Base-by-base conservation (phyloP, 1,140 invertebrate species). In the Drusus annulatus region DNA sequence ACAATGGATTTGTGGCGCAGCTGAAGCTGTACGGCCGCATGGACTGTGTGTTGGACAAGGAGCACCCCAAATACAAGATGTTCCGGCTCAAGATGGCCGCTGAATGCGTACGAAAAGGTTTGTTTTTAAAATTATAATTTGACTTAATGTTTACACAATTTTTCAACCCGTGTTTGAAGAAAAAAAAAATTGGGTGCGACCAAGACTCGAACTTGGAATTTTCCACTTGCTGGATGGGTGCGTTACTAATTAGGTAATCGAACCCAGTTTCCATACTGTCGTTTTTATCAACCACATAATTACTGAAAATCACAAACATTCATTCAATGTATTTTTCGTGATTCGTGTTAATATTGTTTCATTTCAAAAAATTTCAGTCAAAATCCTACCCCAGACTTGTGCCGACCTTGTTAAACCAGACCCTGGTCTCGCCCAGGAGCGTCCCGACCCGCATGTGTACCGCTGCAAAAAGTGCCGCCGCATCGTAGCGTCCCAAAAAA, bases 381-480 rank as follows among this genome's bases (percentile, higher is more conserved):
- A 95, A 89, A 96, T 97, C 84, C 88, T 97, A 63, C 95, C 95
- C 0, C 94, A 94, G 85, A 92, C 91, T 78, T 96, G 94, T 83
- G 90, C 92, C 71, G 94, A 95, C 86, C 89, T 96, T 10, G 91
- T 97, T 2, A 95, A 95, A 87, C 89, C 93, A 1, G 95, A 97
- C 89, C 95, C 96, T 1, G 93, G 93, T n/a, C 86, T 96, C 21
- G 92, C 91, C 1, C 92, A 93, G 16, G 93, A 93, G 75, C 91
- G 93, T 81, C 95, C 96, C 25, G 94, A 96, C 81, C 95, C 95
- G 3, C 93, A 94, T 52, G 95, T 95, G 0, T 96, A 95, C 85
- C 90, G 94, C 31, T 97, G 95, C 85, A 93, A 92, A 85, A 94
- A 93, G 84, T 96, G 95, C 86, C 90, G 95, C 19, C 91, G 95